A percentile compares a stretch with the other conserved stretches of the same genome.
phyloP scores from a whole-genome alignment of 2,113 vertebrate species.

The Prochilodus magdalenae region DNA sequence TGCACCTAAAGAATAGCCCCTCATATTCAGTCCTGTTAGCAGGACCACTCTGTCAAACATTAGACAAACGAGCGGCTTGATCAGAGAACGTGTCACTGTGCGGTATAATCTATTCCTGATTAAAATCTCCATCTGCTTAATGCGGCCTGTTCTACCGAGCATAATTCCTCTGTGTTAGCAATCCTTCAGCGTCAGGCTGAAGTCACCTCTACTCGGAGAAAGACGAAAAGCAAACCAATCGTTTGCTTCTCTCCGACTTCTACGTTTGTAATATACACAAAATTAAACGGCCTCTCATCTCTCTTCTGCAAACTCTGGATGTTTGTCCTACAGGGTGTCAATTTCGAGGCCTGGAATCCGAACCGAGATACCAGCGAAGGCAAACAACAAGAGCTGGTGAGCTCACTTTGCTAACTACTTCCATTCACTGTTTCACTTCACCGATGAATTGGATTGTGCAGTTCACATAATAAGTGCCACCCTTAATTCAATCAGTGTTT shows the following conservation, averaged over 20 bases:
- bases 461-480: background rate
- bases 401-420: background rate
- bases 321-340: slow-evolving; percentile 41
- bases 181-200: slow-evolving; percentile 26
- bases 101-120: slow-evolving; percentile 16
- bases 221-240: background rate
- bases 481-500: background rate
- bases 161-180: slow-evolving; percentile 5
- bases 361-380: slow-evolving; percentile 34
- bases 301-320: background rate
- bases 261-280: background rate
- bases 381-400: slow-evolving; percentile 39
- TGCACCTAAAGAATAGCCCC: no score
- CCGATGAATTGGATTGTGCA: background rate
- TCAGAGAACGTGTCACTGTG: background rate
- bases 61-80: slow-evolving; percentile 4
- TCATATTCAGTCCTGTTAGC: background rate
- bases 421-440: background rate
- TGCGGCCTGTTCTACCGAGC: slow-evolving; percentile 7
- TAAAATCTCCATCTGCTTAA: slow-evolving; percentile 33
- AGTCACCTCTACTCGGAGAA: slow-evolving; percentile 10
- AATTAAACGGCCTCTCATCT: background rate
- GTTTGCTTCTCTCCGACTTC: slow-evolving; percentile 10
- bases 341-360: slow-evolving; percentile 54
- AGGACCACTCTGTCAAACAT: slow-evolving; percentile 6